Base-by-base conservation (phyloP, 2,113 vertebrate genomes). In the Spermophilus dauricus region DNA sequence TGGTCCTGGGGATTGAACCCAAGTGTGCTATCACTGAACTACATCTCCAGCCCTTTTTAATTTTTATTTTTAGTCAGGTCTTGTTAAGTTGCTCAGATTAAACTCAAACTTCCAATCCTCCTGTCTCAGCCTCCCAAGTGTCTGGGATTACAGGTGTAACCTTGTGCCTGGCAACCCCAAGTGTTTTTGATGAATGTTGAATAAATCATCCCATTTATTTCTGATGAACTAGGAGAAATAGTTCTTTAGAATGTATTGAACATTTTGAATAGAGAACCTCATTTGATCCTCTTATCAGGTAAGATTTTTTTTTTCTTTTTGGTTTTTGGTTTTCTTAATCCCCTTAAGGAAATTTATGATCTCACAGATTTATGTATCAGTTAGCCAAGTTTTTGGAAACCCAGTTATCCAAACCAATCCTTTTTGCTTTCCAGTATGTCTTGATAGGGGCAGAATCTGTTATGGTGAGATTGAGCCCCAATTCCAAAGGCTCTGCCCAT, bases 271-370 rank as follows among this genome's bases (percentile, higher is more conserved):
- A 77, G 85, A 83, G 94, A 89, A 63, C 83, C 89, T 89, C 89
- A n/a, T 65, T 80, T 77, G 96, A 87, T 94, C 91, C 80, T 95
- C 89, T 94, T 82, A 95, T 88, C 69, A 80, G 48, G 91, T 67
- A 53, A 75, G 48, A 6, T 42, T 30, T 26, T 89, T 86, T 63
- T 45, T 85, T 22, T 34, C 24, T 48, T 51, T 77, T 63, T 83
- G 65, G 34, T 30, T 56, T 32, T 61, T 61, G n/a, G 45, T 9
- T n/a, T 58, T 96, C 92, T 51, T 42, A 92, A 93, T 92, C 88
- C 58, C 88, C 75, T 86, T 88, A 58, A 96, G 89, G 89, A 94
- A 97, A 91, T 82, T 95, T 65, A 65, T 34, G 72, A 81, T 91
- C 91, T 91, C 56, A 2, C 22, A 81, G 82, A 81, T 1, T 6